These are phyloP conservation scores for Melanostigma gelatinosum DNA, from an alignment of 2,113 vertebrate species.

Conservation along the genomic window DNA sequence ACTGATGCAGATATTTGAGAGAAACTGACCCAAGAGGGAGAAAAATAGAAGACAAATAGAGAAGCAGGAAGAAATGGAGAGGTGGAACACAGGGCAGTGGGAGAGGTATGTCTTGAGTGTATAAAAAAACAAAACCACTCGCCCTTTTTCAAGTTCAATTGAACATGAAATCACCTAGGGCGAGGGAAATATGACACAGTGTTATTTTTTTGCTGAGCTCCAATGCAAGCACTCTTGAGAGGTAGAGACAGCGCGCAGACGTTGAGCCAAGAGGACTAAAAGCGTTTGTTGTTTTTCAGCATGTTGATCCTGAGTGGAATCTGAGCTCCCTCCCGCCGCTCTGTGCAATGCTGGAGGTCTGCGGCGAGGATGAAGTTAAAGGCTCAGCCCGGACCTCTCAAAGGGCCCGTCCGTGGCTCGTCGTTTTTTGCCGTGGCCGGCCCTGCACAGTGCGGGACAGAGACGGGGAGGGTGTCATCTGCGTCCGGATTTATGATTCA, in stretches of 20 bases:
- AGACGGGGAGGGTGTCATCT: slow-evolving; percentile 40
- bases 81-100: slow-evolving; percentile 14
- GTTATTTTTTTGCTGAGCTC: slow-evolving; percentile 58
- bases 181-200: slow-evolving; percentile 57
- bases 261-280: slow-evolving; percentile 55
- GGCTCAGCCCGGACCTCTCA: neutral
- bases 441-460: neutral
- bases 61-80: slow-evolving; percentile 22
- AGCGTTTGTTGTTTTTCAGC: slow-evolving; percentile 62
- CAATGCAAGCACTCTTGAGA: slow-evolving; percentile 19
- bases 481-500: slow-evolving; percentile 54
- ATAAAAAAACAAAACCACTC: slow-evolving; percentile 57
- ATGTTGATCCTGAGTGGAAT: slow-evolving; percentile 59
- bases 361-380: too few relatives aligned
- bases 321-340: slow-evolving; percentile 46
- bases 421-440: slow-evolving; percentile 11
- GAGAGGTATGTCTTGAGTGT: slow-evolving; percentile 44
- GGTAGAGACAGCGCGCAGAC: slow-evolving; percentile 35
- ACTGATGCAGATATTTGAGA: slow-evolving; percentile 8
- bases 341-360: slow-evolving; percentile 46
- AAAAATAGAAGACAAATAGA: slow-evolving; percentile 20
- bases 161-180: slow-evolving; percentile 60
- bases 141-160: slow-evolving; percentile 53
- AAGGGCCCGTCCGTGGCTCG: slow-evolving; percentile 3
- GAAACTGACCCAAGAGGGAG: slow-evolving; percentile 1